Base-by-base conservation (phyloP, 2,797 vertebrate genomes). In the Phalanger gymnotis region DNA sequence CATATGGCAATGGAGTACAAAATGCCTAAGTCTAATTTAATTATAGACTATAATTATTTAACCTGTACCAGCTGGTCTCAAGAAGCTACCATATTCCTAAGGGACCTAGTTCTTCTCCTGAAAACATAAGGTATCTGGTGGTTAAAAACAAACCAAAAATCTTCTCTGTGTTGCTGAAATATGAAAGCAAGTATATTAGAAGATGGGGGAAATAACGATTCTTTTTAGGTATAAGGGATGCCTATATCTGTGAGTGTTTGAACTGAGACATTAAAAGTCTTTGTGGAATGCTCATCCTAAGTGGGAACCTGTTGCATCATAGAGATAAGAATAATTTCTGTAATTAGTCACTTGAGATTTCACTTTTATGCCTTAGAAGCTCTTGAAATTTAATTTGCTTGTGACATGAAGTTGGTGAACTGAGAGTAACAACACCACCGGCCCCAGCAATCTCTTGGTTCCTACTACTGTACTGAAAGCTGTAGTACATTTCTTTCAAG, bases 21-120 rank as follows among this genome's bases (percentile, higher is more conserved):
- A 98, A 97, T 94, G 2, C 90, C 81, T 97, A 54, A 58, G 98
- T 98, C 96, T 98, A 98, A 98, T 96, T 98, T 96, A 98, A 98
- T 98, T 98, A 98, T 95, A 97, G 96, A 96, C 97, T 98, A 93
- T 98, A 98, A 98, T 98, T 98, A 96, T 97, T 98, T 98, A 98
- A 98, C 97, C 97, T 98, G 57, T 91, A 98, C 97, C 98, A 98
- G 97, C 98, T 99, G 98, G 93, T 97, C 95, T 98, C 98, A 95
- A 2, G 96, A 98, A 98, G 97, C 97, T 98, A 98, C 98, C 92
- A 94, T 98, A 98, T 98, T 98, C 98, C 97, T 97, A 97, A 92
- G 98, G 98, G 97, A 98, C 87, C 53, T 96, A 28, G 40, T 95
- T 91, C 91, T 97, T 98, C 61, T 92, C 54, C 92, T 94, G 94